phyloP scores from a whole-genome alignment of 35 echinoderm and acorn worm genomes.

The Lytechinus pictus region DNA sequence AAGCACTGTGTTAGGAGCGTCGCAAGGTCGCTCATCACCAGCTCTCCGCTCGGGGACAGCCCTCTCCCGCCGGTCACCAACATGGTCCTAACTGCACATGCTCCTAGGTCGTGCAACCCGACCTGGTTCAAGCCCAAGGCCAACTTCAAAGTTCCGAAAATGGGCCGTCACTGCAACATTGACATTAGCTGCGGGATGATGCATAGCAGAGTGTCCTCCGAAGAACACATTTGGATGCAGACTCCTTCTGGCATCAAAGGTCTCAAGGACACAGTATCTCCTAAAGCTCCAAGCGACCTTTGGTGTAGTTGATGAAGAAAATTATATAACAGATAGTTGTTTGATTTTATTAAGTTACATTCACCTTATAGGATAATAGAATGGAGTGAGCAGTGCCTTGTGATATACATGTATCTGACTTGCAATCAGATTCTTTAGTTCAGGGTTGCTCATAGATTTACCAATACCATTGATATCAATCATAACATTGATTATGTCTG shows the following conservation, averaged over 20 bases:
- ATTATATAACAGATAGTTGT: background rate
- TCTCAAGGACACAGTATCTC: conserved; percentile 34
- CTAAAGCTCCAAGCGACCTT: background rate
- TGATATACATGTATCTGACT: too few species aligned
- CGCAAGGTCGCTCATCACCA: conserved; percentile 29
- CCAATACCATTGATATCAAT: too few species aligned
- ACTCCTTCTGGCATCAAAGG: conserved; percentile 33
- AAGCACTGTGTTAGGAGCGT: conserved; percentile 47
- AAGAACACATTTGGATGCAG: conserved; percentile 50
- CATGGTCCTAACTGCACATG: background rate
- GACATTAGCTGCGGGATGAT: conserved; percentile 39
- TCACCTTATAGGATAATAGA: background rate
- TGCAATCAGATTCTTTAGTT: too few species aligned
- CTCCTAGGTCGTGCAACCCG: conserved; percentile 18
- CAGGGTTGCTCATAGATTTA: too few species aligned
- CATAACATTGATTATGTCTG: too few species aligned
- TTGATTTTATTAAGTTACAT: background rate
- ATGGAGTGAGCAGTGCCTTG: background rate
- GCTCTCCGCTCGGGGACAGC: background rate
- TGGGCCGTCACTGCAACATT: conserved; percentile 27
- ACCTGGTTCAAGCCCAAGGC: conserved; percentile 53
- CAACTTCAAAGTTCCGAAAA: conserved; percentile 1
- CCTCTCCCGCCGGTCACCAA: conserved; percentile 9
- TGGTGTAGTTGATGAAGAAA: conserved; percentile 36
- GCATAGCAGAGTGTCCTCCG: background rate